phyloP scores from a whole-genome alignment of 2,113 vertebrate species.

The Oxygymnocypris stewartii region DNA sequence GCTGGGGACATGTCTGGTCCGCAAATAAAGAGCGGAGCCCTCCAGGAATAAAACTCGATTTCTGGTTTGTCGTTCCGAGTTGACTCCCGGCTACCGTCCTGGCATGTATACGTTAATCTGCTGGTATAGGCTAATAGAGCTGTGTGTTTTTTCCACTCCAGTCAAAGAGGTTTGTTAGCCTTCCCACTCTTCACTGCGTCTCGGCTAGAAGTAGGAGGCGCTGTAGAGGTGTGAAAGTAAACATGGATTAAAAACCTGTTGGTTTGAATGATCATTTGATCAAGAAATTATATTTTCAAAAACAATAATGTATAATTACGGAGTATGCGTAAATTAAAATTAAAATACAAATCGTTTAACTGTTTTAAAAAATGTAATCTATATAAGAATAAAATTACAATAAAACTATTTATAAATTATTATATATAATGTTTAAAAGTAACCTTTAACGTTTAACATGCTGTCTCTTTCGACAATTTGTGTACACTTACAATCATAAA shows the following conservation, averaged over 20 bases:
- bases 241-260: neutral
- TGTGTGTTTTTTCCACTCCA: slow-evolving; percentile 62
- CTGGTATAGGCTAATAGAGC: slow-evolving; percentile 54
- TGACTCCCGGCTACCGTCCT: slow-evolving; percentile 29
- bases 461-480: neutral
- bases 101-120: slow-evolving; percentile 60
- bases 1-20: slow-evolving; percentile 33
- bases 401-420: too few species aligned
- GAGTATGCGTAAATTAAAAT: neutral
- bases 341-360: neutral
- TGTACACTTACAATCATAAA: neutral
- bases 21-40: neutral
- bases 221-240: neutral
- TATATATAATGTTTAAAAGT: too few species aligned
- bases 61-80: neutral
- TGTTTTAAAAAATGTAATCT: neutral
- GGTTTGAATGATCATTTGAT: neutral
- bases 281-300: neutral
- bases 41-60: slow-evolving; percentile 6
- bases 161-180: slow-evolving; percentile 7
- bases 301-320: neutral
- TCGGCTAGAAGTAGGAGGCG: neutral
- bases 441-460: neutral
- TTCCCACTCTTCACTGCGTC: neutral
- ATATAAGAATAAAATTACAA: too few species aligned